Evolutionary conservation across 2,888 invertebrate genomes (phyloP), one percentile per base, ranked within the genome.

Genomic region (Drosophila anomelani): DNA sequence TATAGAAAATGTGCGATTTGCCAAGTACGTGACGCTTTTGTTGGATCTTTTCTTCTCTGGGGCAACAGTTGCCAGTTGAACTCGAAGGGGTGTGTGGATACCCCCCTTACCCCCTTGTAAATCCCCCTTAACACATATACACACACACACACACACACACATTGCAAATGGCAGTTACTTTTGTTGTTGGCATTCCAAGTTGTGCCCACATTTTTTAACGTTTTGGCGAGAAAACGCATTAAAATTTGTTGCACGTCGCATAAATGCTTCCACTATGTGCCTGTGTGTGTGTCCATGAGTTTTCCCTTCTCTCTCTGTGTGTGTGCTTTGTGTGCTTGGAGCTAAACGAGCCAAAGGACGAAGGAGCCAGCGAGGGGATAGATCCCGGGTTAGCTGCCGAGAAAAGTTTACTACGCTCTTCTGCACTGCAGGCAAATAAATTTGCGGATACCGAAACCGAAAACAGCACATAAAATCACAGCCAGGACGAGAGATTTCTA

Each of bases 211-310:
- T 88, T 88, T 85, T 85, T 85, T 87, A 87, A 77, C 85, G 80
- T 78, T 88, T 89, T 82, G 80, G 80, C 76, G 81, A 83, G 71
- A 79, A 75, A 89, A 89, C 88, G 88, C 86, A 89, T 87, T 89
- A 85, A 85, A 87, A 87, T 87, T 87, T 87, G 89, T 88, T 89
- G 89, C 86, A 87, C 86, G 86, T 87, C 88, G 83, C 86, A 89
- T 85, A 88, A 89, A 85, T 81, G 85, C 76, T 83, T 70, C 72
- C 62, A 69, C 70, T 74, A 57, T 62, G 53, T 75, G 43, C 58
- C 26, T 68, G 46, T 68, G 49, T 68, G 49, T 56, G 61, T 46
- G 20, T 20, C 20, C 20, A 20, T 20, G 20, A 20, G 20, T 20
- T 20, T 56, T 54, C 23, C 51, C 51, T 15, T 51, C 51, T 12